These are phyloP conservation scores for Hydrophis major DNA, from an alignment of 2,797 vertebrate species.

Conservation along the genomic window DNA sequence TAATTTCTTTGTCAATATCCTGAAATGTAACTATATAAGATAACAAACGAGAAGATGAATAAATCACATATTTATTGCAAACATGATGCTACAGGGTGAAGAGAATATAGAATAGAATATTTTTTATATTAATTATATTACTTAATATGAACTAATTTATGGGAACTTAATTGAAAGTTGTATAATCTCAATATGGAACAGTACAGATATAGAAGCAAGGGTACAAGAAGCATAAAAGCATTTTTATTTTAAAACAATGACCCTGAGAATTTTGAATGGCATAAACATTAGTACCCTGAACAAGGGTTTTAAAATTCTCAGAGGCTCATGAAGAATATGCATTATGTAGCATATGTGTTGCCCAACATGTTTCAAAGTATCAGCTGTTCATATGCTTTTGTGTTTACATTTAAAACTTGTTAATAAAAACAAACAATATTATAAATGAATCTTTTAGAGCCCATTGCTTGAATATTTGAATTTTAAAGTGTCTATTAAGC, in stretches of 20 bases:
- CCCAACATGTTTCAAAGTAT: background rate
- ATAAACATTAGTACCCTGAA: background rate
- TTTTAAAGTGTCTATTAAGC: background rate
- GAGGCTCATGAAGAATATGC: background rate
- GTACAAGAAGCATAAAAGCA: too few species aligned
- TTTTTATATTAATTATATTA: background rate
- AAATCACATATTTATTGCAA: background rate
- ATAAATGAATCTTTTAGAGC: background rate
- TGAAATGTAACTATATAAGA: constrained; percentile 6
- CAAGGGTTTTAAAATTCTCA: constrained; percentile 21
- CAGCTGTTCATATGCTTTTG: constrained; percentile 7
- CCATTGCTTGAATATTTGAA: background rate
- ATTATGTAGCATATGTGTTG: constrained; percentile 13
- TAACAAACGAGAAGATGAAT: constrained; percentile 18
- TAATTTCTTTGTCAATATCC: constrained; percentile 31
- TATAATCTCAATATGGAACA: constrained; percentile 38
- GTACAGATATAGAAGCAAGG: constrained; percentile 27
- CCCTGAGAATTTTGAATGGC: constrained; percentile 46
- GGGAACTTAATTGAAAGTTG: constrained; percentile 10
- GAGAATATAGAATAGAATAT: background rate
- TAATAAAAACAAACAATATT: constrained; percentile 12
- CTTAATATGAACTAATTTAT: constrained; percentile 33
- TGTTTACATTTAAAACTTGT: background rate
- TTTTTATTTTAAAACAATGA: constrained; percentile 15
- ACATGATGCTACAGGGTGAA: background rate